A percentile compares a stretch with the other conserved stretches of the same genome.
Conservation (phyloP, 2,113 vertebrate genomes). For the Ciconia maguari region DNA sequence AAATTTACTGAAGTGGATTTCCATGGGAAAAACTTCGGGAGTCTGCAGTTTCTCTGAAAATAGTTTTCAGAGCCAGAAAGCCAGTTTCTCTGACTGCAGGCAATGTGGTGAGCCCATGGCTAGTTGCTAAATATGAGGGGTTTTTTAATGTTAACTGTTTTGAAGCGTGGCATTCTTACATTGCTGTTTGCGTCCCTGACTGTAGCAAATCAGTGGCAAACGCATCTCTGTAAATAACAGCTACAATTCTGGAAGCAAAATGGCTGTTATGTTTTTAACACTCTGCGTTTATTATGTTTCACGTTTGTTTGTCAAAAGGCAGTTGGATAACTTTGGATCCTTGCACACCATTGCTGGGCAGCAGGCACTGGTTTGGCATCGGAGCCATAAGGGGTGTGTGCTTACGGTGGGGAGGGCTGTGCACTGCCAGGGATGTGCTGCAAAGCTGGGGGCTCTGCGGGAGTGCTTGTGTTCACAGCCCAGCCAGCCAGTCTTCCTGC, state of each 20-base stretch:
- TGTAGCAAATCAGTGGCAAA: not conserved
- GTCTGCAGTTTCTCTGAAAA: not conserved
- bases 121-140: not conserved
- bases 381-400: not conserved
- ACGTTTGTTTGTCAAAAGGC: not conserved
- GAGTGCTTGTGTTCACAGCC: not conserved
- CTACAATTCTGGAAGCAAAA: not conserved
- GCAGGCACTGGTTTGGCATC: not conserved
- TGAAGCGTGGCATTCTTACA: not conserved
- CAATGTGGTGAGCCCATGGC: not conserved
- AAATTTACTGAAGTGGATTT: not conserved
- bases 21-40: not conserved
- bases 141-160: not conserved
- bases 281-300: not conserved
- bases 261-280: not conserved
- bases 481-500: fast-evolving
- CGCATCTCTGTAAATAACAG: not conserved
- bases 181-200: not conserved
- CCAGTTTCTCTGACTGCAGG: not conserved
- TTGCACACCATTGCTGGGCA: not conserved
- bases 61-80: not conserved
- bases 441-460: not conserved
- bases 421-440: fast-evolving
- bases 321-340: not conserved
- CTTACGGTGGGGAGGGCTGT: not conserved